A percentile compares a stretch with the other conserved stretches of the same genome.
phyloP scores from a whole-genome alignment of 2,797 vertebrate species.

The Bradypus variegatus region DNA sequence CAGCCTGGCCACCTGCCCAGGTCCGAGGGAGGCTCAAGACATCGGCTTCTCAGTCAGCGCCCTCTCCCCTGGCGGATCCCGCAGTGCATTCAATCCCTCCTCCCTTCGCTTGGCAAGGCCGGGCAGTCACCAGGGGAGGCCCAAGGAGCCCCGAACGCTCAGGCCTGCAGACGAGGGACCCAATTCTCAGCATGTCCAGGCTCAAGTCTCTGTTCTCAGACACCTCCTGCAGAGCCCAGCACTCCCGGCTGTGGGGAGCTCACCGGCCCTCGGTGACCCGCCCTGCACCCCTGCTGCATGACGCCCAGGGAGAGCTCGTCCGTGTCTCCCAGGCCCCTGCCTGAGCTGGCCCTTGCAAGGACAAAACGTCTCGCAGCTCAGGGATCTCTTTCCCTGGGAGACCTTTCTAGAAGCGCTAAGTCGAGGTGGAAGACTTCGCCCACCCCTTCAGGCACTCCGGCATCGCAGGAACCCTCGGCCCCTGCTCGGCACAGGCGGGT shows the following conservation, averaged over 20 bases:
- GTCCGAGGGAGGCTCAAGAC: neutral
- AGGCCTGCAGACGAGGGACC: neutral
- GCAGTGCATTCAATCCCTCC: neutral
- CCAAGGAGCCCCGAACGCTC: no score
- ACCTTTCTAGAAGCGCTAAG: neutral
- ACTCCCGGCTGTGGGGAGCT: neutral
- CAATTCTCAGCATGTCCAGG: neutral
- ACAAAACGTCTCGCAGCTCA: neutral
- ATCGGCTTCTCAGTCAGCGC: neutral
- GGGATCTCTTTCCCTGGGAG: neutral
- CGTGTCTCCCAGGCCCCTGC: neutral
- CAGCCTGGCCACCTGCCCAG: neutral
- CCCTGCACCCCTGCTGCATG: neutral
- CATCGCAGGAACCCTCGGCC: neutral
- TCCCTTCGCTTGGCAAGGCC: no score
- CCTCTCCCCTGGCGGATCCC: neutral
- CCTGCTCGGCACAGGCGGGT: neutral
- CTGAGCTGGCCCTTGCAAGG: neutral
- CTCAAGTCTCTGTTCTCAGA: neutral
- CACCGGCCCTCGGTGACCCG: rapidly evolving
- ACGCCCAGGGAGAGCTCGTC: no score
- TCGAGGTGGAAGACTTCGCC: neutral
- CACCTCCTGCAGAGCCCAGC: neutral
- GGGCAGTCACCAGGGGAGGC: neutral
- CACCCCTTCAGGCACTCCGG: neutral